phyloP scores from a whole-genome alignment of 2,888 invertebrate genomes.

The Agrotis clavis region DNA sequence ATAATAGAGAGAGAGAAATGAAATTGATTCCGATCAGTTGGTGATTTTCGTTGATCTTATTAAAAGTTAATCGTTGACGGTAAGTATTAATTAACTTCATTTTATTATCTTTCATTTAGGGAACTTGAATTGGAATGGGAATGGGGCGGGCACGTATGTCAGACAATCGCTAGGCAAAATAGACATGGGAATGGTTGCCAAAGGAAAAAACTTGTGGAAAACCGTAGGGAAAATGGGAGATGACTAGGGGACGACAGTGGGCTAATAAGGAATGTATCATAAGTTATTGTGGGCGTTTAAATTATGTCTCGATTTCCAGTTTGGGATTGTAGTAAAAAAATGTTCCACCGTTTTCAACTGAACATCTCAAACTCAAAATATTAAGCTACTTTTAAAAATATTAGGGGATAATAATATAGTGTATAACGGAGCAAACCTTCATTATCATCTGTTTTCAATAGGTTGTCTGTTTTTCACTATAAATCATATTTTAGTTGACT shows the following conservation, averaged over 20 bases:
- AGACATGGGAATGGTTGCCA: no score
- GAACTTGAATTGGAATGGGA: no score
- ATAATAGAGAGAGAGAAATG: slow-evolving; percentile 46
- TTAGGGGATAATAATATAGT: neutral
- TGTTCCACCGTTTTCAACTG: neutral
- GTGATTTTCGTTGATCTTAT: slow-evolving; percentile 46
- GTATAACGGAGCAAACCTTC: slow-evolving; percentile 10
- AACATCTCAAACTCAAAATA: neutral
- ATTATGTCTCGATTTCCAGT: no score
- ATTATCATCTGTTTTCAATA: slow-evolving; percentile 1
- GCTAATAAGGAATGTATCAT: no score
- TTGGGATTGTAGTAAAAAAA: no score
- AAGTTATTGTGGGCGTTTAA: no score
- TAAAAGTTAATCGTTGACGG: slow-evolving; percentile 32
- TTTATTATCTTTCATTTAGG: neutral
- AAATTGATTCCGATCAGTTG: slow-evolving; percentile 50
- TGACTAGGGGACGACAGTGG: no score
- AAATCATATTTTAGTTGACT: neutral
- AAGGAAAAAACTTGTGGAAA: no score
- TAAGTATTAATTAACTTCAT: neutral
- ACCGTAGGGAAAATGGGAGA: no score
- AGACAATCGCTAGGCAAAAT: no score
- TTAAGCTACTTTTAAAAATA: neutral
- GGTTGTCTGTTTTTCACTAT: slow-evolving; percentile 14
- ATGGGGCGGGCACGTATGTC: neutral